phyloP scores from a whole-genome alignment of 2,113 vertebrate species.

The Thamnaconus septentrionalis region DNA sequence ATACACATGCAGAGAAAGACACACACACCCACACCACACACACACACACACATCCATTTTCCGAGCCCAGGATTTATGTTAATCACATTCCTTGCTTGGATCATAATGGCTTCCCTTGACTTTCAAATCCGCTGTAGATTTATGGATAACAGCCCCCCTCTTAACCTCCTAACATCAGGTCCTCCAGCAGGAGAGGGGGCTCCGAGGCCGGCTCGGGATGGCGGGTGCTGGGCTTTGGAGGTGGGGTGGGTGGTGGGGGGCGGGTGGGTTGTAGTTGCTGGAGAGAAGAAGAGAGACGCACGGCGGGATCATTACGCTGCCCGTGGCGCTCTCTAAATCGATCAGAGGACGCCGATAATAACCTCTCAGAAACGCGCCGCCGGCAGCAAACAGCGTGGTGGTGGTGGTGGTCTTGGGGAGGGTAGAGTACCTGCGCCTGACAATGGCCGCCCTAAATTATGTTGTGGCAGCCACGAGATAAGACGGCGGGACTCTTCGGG shows the following conservation, averaged over 20 bases:
- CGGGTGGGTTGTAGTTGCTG: background rate
- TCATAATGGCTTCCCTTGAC: constrained; percentile 38
- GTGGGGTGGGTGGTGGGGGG: too few relatives aligned
- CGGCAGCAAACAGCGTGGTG: constrained; percentile 8
- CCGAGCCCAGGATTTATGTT: constrained; percentile 44
- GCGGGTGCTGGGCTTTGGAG: too few relatives aligned
- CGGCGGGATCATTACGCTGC: constrained; percentile 33
- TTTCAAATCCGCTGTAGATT: constrained; percentile 52
- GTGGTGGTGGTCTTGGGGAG: constrained; percentile 2
- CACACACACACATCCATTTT: constrained; percentile 4
- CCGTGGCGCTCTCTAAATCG: constrained; percentile 27
- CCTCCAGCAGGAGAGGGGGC: constrained; percentile 1
- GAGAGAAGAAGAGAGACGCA: constrained; percentile 12
- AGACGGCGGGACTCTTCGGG: too few relatives aligned
- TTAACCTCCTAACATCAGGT: constrained; percentile 42
- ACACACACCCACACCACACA: too few relatives aligned
- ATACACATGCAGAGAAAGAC: too few relatives aligned
- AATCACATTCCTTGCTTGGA: constrained; percentile 28
- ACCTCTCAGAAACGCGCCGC: constrained; percentile 36
- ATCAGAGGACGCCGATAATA: constrained; percentile 48
- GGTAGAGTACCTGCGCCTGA: constrained; percentile 20
- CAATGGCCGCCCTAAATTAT: constrained; percentile 30
- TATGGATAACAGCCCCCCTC: constrained; percentile 38
- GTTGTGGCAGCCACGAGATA: constrained; percentile 4
- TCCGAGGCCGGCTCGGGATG: too few relatives aligned